Conservation (phyloP, 2,888 invertebrate genomes). For the Scrobipalpa atriplicella region DNA sequence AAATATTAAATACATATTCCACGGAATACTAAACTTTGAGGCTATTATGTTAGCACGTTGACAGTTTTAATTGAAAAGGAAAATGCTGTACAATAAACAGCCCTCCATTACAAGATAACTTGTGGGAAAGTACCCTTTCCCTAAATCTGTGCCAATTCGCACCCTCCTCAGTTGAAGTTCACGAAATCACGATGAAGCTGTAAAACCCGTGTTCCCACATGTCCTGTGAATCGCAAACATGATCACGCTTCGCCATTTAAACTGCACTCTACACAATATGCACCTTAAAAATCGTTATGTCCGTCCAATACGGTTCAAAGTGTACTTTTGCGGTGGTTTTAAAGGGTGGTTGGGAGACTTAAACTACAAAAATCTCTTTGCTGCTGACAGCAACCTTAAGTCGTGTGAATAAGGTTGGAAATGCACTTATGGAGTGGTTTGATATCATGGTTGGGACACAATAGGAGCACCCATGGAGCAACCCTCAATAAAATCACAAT, state of each 20-base stretch:
- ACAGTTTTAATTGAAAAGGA: neutral
- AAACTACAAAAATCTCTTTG: slow-evolving; percentile 37
- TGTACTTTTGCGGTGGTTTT: neutral
- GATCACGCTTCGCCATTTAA: slow-evolving; percentile 55
- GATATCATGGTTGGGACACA: slow-evolving; percentile 39
- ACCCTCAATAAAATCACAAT: slow-evolving; percentile 62
- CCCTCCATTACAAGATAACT: slow-evolving; percentile 6
- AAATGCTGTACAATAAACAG: slow-evolving; percentile 3
- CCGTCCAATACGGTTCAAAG: slow-evolving; percentile 26
- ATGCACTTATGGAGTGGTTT: neutral
- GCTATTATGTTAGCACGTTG: neutral
- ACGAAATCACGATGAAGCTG: slow-evolving; percentile 48
- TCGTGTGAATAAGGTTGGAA: neutral
- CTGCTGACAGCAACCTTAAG: neutral
- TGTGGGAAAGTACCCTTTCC: neutral
- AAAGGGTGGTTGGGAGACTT: slow-evolving; percentile 46
- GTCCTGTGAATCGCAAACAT: slow-evolving; percentile 64
- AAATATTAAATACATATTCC: neutral
- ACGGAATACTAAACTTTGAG: neutral
- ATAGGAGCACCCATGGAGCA: slow-evolving; percentile 39
- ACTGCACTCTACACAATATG: slow-evolving; percentile 36
- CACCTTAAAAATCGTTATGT: slow-evolving; percentile 18
- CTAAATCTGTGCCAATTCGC: slow-evolving; percentile 10
- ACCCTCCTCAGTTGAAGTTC: slow-evolving; percentile 3
- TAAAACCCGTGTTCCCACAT: slow-evolving; percentile 65